Evolutionary conservation across 2,888 invertebrate species (phyloP), one percentile per base, ranked within the genome.

Genomic region (Ommatoiulus sabulosus): DNA sequence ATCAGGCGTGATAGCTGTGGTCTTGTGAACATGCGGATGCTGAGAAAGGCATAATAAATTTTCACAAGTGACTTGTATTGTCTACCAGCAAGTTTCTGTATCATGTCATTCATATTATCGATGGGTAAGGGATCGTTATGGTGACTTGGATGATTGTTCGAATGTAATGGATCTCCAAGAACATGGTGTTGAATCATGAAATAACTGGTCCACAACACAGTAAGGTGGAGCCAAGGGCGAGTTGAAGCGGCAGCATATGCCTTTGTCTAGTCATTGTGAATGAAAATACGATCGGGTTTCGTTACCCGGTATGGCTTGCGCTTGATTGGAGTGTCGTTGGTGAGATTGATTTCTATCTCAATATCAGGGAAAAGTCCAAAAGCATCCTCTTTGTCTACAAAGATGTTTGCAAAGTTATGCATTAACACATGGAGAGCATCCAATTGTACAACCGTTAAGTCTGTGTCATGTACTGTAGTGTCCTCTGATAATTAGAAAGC

Each of bases 41-140:
- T 88, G 8, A 24, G 15, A 15, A 35, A 88, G 44, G 88, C 63
- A 7, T 2, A 24, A n/a, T 7, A n/a, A 17, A 88, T 52, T 44
- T 88, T 43, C 24, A 80, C 15, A 7, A 44, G 52, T 6, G 35
- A 35, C 88, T 43, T 72, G 35, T 88, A 87, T 2, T 44, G 63
- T 44, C 43, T 80, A 17, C 44, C n/a, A 4, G 88, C 63, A 17
- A 88, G 17, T 17, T n/a, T 17, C 2, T 12, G 24, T n/a, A 87
- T 46, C 43, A 87, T 80, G 43, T 88, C 85, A 17, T 88, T 84
- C 88, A 88, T 88, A 12, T 84, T n/a, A 7, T 88, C 88, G 43
- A 88, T 63, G 8, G 86, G 88, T 17, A 48, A 52, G 0, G 3
- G 88, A 43, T 88, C 20, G 10, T 44, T 20, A 88, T 35, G 15